Evolutionary conservation across 2,888 invertebrate genomes (phyloP).

Genomic region (Callosobruchus maculatus): DNA sequence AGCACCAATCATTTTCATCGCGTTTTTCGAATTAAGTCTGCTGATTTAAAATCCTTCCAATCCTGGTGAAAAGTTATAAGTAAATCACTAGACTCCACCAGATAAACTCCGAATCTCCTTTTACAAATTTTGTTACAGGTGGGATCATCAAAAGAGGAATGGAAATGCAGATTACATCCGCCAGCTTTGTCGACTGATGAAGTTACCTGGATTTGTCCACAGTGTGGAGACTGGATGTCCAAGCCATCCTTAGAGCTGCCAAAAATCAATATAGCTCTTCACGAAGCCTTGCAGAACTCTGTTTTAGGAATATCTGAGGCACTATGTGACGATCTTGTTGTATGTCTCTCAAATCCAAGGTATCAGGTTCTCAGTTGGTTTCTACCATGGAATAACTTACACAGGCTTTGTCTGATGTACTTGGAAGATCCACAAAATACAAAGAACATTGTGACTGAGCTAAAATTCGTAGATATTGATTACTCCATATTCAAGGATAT

Average conservation of each 20-base stretch:
- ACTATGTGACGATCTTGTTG: constrained; percentile 67
- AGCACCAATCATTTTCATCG: no score
- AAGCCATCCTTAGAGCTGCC: constrained; percentile 39
- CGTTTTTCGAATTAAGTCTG: no score
- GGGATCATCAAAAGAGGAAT: constrained; percentile 34
- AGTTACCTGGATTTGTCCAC: constrained; percentile 40
- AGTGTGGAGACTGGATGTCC: constrained; percentile 44
- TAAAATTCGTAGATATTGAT: constrained; percentile 73
- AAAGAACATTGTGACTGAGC: constrained; percentile 63
- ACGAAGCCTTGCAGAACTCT: constrained; percentile 53
- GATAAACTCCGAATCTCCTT: no score
- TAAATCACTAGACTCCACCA: no score
- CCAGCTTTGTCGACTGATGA: constrained; percentile 40
- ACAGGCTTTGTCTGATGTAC: constrained; percentile 56
- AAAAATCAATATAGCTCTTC: constrained; percentile 44
- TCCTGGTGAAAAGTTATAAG: no score
- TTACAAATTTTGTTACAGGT: no score
- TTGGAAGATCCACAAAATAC: constrained; percentile 58
- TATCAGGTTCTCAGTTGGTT: constrained; percentile 71
- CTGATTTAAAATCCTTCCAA: no score
- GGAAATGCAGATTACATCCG: constrained; percentile 46
- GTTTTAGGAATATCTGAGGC: constrained; percentile 63
- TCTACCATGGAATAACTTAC: constrained; percentile 57
- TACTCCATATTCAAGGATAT: constrained; percentile 57
- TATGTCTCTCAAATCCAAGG: constrained; percentile 66